Base-by-base conservation (phyloP, 2,888 invertebrate genomes). In the Conops quadrifasciatus region DNA sequence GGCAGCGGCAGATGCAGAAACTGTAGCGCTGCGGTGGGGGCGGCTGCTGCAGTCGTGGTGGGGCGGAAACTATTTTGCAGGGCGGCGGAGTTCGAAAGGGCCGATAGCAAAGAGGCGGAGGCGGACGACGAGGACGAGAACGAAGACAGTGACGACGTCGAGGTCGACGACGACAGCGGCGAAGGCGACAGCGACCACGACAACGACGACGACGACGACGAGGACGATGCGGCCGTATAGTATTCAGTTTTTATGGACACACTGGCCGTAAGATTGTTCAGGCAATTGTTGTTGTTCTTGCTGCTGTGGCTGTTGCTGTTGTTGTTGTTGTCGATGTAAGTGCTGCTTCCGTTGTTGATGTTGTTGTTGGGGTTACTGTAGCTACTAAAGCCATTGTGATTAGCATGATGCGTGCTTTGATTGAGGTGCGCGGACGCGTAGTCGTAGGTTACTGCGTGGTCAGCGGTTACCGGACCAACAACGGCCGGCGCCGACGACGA, bases 161-260 rank as follows among this genome's bases (percentile, higher is more conserved):
- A 26, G 3, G 75, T 75, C 1, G 75, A 47, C 2, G 74, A 53
- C 62, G 72, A 74, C 49, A 26, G 11, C 11, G 58, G 15, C 15
- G 58, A 21, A 21, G 24, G 16, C 26, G 62, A 49, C 68, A 47
- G 15, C 19, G 47, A n/a, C 43, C 30, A 4, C 16, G 56, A 19
- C 43, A 43, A 43, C 16, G 26, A 13, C 9, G 36, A 13, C 15
- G n/a, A 49, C 49, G n/a, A 36, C 15, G 47, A 15, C 19, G 49
- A 26, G 26, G 21, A 24, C 24, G 53, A 24, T 56, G 26, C 3
- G 1, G 45, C 36, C 13, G 16, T 76, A 71, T 51, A 75, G 73
- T 28, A 58, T 71, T 82, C 82, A 13, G 79, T 78, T 74, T 82
- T 83, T 36, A 83, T 81, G 63, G 75, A 53, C 9, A 75, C 47